These are phyloP conservation scores for Itoplectis maculator DNA, from an alignment of 2,888 invertebrate species.

Conservation along the genomic window DNA sequence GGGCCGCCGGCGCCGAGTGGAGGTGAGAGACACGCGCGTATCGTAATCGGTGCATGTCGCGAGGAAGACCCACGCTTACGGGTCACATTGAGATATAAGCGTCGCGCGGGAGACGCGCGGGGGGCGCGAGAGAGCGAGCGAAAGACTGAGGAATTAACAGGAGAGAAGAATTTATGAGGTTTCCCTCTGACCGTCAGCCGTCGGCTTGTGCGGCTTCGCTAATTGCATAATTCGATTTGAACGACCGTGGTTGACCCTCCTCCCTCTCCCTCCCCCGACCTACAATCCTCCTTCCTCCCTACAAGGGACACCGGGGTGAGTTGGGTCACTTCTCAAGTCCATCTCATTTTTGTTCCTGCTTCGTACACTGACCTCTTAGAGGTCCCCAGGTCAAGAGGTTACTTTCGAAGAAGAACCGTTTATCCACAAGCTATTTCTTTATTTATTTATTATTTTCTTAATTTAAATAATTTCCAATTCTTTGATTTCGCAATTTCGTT, in stretches of 20 bases:
- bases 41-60: conserved; percentile 36
- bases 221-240: conserved; percentile 82
- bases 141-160: background rate
- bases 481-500: no score
- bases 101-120: background rate
- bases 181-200: conserved; percentile 75
- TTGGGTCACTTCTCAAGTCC: background rate
- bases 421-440: no score
- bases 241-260: conserved; percentile 38
- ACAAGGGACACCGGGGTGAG: background rate
- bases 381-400: no score
- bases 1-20: conserved; percentile 21
- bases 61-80: conserved; percentile 62
- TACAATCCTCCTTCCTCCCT: background rate
- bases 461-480: no score
- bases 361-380: no score
- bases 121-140: background rate
- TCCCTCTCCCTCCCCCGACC: background rate
- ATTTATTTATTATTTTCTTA: no score
- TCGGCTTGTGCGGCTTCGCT: conserved; percentile 79
- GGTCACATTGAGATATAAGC: conserved; percentile 67
- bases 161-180: conserved; percentile 73
- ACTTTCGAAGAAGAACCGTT: no score
- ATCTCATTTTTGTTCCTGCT: no score
- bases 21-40: conserved; percentile 14